These are phyloP conservation scores for Steromphala cineraria DNA, from an alignment of 2,888 invertebrate species.

Conservation along the genomic window DNA sequence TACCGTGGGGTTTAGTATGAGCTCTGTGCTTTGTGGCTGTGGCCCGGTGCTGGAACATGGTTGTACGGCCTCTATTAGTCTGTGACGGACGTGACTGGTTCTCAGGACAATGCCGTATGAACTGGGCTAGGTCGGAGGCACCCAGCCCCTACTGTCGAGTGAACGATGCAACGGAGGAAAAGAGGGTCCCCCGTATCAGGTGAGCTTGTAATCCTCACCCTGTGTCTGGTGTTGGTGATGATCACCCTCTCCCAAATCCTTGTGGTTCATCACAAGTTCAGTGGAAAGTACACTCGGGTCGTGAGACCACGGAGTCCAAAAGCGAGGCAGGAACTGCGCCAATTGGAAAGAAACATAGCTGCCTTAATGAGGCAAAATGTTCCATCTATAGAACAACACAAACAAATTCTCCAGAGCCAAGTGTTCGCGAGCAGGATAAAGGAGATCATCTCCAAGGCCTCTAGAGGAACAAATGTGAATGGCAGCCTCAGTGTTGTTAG, in stretches of 20 bases:
- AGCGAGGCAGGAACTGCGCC: slow-evolving; percentile 36
- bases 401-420: background rate
- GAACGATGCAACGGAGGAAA: slow-evolving; percentile 17
- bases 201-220: slow-evolving; percentile 30
- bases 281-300: slow-evolving; percentile 26
- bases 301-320: slow-evolving; percentile 20
- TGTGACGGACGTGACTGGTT: background rate
- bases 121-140: background rate
- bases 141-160: background rate
- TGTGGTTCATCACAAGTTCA: slow-evolving; percentile 39
- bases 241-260: slow-evolving; percentile 37
- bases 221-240: slow-evolving; percentile 36
- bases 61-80: background rate
- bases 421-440: slow-evolving; percentile 13
- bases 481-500: background rate
- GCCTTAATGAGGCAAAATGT: slow-evolving; percentile 35
- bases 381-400: slow-evolving; percentile 27
- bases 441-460: background rate
- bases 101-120: slow-evolving; percentile 7
- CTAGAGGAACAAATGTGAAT: background rate
- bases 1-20: slow-evolving; percentile 5
- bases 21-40: background rate
- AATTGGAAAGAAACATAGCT: slow-evolving; percentile 35
- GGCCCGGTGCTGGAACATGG: slow-evolving; percentile 4
- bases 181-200: slow-evolving; percentile 28